Conservation (phyloP, 53 echinoderm and acorn worm species). For the Holothuria leucospilota region DNA sequence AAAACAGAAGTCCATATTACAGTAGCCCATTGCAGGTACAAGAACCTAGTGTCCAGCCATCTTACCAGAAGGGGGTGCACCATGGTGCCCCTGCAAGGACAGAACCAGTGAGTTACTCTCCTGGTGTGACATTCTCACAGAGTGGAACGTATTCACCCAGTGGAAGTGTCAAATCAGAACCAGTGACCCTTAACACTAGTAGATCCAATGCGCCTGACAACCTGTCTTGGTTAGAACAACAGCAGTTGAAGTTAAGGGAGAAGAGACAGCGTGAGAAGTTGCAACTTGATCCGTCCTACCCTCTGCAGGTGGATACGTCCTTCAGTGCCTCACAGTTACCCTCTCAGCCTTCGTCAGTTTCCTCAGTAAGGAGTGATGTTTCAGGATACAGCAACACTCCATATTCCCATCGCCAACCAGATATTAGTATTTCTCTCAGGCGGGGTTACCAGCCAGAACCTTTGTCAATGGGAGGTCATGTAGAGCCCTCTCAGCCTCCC, state of each 20-base stretch:
- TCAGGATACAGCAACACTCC: conserved; percentile 31
- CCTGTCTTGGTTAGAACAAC: conserved; percentile 77
- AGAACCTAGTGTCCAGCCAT: conserved; percentile 39
- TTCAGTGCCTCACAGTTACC: conserved; percentile 27
- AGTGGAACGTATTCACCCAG: conserved; percentile 27
- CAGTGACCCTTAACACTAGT: background rate
- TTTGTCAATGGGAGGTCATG: conserved; percentile 17
- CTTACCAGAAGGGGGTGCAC: conserved; percentile 37
- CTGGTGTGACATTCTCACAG: background rate
- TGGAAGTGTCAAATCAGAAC: conserved; percentile 31
- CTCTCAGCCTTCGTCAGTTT: conserved; percentile 40
- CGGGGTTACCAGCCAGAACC: conserved; percentile 49
- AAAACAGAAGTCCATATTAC: background rate
- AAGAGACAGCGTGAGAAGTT: conserved; percentile 47
- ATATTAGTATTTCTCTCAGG: conserved; percentile 9
- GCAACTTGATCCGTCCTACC: conserved; percentile 37
- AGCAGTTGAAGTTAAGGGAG: conserved; percentile 75
- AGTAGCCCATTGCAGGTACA: conserved; percentile 18
- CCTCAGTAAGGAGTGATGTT: conserved; percentile 39
- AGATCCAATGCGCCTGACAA: conserved; percentile 2
- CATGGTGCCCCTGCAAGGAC: conserved; percentile 28
- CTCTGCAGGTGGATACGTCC: conserved; percentile 35
- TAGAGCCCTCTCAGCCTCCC: background rate
- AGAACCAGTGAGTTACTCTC: conserved; percentile 3
- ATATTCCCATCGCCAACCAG: conserved; percentile 15